Percentiles rank a stretch among this genome's conserved stretches.
phyloP scores from a whole-genome alignment of 2,888 invertebrate species.

The Drosophila borborema region DNA sequence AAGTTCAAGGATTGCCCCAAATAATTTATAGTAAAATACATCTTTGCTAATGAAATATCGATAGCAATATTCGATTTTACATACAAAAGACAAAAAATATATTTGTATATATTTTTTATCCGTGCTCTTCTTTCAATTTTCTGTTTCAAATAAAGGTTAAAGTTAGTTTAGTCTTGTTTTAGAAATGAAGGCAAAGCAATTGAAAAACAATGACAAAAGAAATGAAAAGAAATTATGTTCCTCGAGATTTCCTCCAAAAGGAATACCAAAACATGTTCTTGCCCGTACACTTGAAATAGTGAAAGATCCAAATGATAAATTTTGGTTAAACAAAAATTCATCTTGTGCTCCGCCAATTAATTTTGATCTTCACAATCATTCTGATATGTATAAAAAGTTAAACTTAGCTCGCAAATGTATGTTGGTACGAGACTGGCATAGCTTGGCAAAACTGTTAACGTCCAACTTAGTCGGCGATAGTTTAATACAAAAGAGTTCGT shows the following conservation, averaged over 20 bases:
- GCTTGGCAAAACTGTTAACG: conserved; percentile 59
- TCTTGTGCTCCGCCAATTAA: conserved; percentile 58
- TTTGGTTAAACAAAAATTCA: conserved; percentile 63
- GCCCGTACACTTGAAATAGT: conserved; percentile 53
- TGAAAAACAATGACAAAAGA: not conserved
- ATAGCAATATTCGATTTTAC: no score
- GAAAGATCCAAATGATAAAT: conserved; percentile 47
- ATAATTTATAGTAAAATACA: no score
- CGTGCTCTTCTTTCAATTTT: not conserved
- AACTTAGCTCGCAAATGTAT: conserved; percentile 62
- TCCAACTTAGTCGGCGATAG: conserved; percentile 39
- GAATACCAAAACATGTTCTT: conserved; percentile 60
- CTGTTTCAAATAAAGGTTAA: not conserved
- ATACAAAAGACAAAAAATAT: not conserved
- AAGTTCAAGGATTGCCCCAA: no score
- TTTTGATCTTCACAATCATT: conserved; percentile 16
- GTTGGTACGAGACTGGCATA: conserved; percentile 63
- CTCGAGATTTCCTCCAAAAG: conserved; percentile 18
- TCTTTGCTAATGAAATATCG: no score
- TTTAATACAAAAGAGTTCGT: conserved; percentile 29
- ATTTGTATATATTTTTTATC: not conserved
- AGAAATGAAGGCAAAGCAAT: conserved; percentile 4
- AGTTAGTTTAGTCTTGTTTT: no score
- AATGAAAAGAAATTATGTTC: conserved; percentile 19
- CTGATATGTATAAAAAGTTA: conserved; percentile 46